These are phyloP conservation scores for Linurgus olivaceus DNA, from an alignment of 2,797 vertebrate species.

Conservation along the genomic window DNA sequence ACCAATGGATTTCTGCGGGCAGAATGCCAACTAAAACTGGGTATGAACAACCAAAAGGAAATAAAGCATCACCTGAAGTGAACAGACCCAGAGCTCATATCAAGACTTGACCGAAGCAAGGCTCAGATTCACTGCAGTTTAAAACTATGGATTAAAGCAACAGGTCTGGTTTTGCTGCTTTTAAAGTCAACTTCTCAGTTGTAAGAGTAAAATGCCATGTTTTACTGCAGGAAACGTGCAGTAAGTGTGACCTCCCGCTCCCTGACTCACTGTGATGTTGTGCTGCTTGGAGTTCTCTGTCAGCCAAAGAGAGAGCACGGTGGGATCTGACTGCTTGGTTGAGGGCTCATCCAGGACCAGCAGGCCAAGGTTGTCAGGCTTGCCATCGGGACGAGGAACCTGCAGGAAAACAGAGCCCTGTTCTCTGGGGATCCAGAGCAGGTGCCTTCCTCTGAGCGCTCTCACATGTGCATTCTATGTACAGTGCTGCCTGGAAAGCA, in stretches of 20 bases:
- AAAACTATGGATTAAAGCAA: background rate
- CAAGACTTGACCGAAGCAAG: background rate
- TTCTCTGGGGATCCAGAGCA: accelerated
- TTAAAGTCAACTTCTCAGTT: background rate
- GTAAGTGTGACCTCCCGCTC: background rate
- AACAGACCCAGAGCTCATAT: background rate
- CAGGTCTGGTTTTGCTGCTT: background rate
- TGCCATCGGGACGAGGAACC: conserved; percentile 89
- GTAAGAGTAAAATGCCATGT: background rate
- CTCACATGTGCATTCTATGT: accelerated
- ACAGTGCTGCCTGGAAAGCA: background rate
- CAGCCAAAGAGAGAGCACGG: conserved; percentile 91
- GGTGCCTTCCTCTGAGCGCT: background rate
- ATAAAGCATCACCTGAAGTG: background rate
- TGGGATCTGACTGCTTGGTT: conserved; percentile 91
- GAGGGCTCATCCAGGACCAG: conserved; percentile 92
- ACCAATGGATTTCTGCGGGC: background rate
- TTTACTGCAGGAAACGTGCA: background rate
- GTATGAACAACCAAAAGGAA: background rate
- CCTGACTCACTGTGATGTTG: conserved; percentile 76
- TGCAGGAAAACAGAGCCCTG: conserved; percentile 25
- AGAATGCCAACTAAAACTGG: background rate
- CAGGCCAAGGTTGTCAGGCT: conserved; percentile 86
- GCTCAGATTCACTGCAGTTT: background rate
- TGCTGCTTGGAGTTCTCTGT: conserved; percentile 92